phyloP scores from a whole-genome alignment of 2,888 invertebrate genomes.

The Acanthococcus lagerstroemiae region DNA sequence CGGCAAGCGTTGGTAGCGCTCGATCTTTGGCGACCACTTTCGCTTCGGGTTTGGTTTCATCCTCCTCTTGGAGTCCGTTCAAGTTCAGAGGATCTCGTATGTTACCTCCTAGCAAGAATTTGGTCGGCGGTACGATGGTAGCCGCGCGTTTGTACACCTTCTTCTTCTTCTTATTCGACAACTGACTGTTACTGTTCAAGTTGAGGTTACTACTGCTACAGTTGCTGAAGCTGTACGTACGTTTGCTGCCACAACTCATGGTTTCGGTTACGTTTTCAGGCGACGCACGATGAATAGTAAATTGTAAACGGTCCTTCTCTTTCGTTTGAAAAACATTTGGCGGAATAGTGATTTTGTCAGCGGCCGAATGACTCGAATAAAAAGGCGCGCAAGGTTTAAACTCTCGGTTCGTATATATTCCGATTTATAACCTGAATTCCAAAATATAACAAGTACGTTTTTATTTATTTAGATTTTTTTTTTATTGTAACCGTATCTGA shows the following conservation, averaged over 20 bases:
- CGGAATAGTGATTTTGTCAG: background rate
- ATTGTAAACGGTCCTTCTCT: background rate
- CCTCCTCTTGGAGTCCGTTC: constrained; percentile 60
- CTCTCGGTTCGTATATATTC: background rate
- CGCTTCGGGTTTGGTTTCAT: constrained; percentile 32
- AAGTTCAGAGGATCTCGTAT: constrained; percentile 90
- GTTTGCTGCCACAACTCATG: constrained; percentile 40
- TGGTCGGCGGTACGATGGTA: constrained; percentile 62
- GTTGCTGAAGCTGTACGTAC: constrained; percentile 19
- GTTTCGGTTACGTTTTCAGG: background rate
- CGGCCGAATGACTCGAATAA: background rate
- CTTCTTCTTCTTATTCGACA: constrained; percentile 19
- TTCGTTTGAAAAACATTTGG: constrained; percentile 21
- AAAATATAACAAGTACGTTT: background rate
- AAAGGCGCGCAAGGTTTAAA: background rate
- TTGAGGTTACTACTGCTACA: background rate
- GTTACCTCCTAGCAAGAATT: constrained; percentile 87
- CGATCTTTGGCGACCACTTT: background rate
- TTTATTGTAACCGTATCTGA: background rate
- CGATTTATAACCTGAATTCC: background rate
- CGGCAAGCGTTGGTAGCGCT: background rate
- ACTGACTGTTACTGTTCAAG: background rate
- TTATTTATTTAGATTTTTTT: background rate
- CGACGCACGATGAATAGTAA: constrained; percentile 2
- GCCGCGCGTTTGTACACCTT: background rate